Conservation (phyloP, 2,797 vertebrate genomes). For the Mus minutoides region DNA sequence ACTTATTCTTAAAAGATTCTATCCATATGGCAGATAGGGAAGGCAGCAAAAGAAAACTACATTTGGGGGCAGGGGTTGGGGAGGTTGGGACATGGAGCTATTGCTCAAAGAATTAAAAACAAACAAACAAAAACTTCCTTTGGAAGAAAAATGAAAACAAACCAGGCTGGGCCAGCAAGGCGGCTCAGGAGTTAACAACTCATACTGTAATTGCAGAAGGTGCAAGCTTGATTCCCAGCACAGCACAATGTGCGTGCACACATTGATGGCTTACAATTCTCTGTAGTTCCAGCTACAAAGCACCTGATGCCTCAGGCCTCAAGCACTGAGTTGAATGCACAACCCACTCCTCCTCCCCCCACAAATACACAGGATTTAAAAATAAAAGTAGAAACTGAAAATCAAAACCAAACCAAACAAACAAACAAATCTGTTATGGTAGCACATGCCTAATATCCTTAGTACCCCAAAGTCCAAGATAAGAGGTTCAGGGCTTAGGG, state of each 20-base stretch:
- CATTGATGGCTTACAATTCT: neutral
- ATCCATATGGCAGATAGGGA: neutral
- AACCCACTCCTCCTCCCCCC: neutral
- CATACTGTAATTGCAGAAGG: neutral
- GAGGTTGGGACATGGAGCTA: too few relatives aligned
- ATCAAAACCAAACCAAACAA: neutral
- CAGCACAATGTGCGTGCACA: too few relatives aligned
- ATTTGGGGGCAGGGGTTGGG: neutral
- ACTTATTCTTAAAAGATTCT: neutral
- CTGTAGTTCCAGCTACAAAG: neutral
- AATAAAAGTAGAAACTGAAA: neutral
- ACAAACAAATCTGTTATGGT: neutral
- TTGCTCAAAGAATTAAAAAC: neutral
- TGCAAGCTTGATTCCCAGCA: neutral
- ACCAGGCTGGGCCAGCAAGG: neutral
- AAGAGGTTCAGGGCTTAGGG: neutral
- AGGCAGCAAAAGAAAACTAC: neutral
- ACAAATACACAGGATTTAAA: neutral
- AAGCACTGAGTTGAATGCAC: neutral
- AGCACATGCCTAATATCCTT: neutral
- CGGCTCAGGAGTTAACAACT: neutral
- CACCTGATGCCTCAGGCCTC: neutral
- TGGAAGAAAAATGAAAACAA: neutral
- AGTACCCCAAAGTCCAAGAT: neutral
- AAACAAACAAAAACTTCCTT: neutral